Evolutionary conservation across 2,113 vertebrate genomes (phyloP), one percentile per base, ranked within the genome.

Genomic region (Coptodon rendalli): DNA sequence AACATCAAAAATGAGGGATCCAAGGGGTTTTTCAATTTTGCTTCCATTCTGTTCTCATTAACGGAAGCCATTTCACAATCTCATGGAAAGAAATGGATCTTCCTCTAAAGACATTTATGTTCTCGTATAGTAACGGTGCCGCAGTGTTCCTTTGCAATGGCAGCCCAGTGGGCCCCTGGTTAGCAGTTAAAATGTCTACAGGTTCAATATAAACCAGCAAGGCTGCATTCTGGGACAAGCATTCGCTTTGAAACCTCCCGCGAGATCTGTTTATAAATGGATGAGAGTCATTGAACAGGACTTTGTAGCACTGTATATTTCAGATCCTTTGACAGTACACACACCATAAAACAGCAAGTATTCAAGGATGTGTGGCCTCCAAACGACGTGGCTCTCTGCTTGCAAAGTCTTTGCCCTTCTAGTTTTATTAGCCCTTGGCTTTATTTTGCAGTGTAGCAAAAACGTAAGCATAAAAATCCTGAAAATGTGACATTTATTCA

Each of bases 231-330:
- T 24, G 61, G 66, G 73, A n/a, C 5, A 87, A 76, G 54, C 38
- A 82, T 82, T 71, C 13, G 3, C 84, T 89, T 85, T 73, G 31
- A 90, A 38, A 87, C 38, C 31, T 92, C 87, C 48, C 57, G 12
- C 11, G n/a, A 93, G 87, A 82, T 83, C 34, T 84, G 83, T 91
- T 90, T 93, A 84, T 88, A 89, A 85, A 84, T 87, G 84, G 85
- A 89, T 86, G 43, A 54, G 61, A 91, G 81, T 85, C 80, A 89
- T 81, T 86, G 86, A 93, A 87, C 83, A 84, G 79, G 85, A 80
- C 63, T 90, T 84, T 83, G 85, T 81, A 79, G 87, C 88, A 76
- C 57, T 92, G 40, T 88, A 68, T 92, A 91, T 89, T 84, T 92
- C 80, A 90, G 68, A 85, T 83, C 9, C n/a, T 89, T 29, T 83